Evolutionary conservation across 2,113 vertebrate genomes (phyloP), one percentile per base, ranked within the genome.

Genomic region (Centropus bengalensis): DNA sequence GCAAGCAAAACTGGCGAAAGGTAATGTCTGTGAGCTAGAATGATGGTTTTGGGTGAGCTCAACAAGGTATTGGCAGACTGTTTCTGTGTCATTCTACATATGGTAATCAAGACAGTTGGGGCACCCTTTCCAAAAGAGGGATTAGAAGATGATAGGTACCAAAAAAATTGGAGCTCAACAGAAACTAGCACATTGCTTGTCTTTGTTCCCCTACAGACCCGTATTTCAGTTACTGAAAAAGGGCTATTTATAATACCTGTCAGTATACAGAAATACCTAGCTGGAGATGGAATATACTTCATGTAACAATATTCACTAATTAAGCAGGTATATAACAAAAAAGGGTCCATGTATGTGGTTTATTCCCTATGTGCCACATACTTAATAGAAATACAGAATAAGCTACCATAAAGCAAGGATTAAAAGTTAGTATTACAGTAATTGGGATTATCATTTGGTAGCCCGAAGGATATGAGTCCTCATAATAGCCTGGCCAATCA

Each of bases 391-490:
- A 93, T 83, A 71, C 0, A 2, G 52, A 92, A 51, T 79, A 82
- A 69, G 56, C 30, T 82, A 77, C 56, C 44, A 64, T 86, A 90
- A 88, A 96, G 71, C 88, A 96, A 96, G 90, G 92, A 96, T 95
- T 96, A 94, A 90, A 95, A 95, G 90, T 97, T 95, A 95, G 82
- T 71, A 45, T 95, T 84, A 49, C 19, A 66, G 66, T 94, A 95
- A 96, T 93, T 93, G 60, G 68, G 86, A 79, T 95, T 94, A 91
- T 93, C 95, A 89, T 96, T 89, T 96, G 93, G 92, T 81, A 38
- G 32, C 86, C 56, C 2, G 0, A 90, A 91, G 82, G 78, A 67
- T 2, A 0, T 78, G 89, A 88, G 76, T 91, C 79, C 80, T 96
- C 86, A 95, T 93, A 79, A 68, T 88, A 78, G 88, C 76, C 88